Base-by-base conservation (phyloP, 2,888 invertebrate genomes). In the Lasioglossum figueresi region DNA sequence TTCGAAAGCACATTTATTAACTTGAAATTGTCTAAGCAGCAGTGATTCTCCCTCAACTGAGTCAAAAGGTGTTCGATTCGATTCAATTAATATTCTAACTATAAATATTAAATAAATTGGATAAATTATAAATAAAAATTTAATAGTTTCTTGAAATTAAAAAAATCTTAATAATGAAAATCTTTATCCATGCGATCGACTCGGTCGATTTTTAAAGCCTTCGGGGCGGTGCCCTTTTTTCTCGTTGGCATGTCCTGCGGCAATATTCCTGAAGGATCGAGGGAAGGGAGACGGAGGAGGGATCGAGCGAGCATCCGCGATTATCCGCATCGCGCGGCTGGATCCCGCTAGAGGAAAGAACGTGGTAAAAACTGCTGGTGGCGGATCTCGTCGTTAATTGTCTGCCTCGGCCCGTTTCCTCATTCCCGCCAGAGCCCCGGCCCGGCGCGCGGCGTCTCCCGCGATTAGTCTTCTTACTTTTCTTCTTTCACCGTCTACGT, bases 361-460 rank as follows among this genome's bases (percentile, higher is more conserved):
- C 82, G 66, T 31, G 66, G 73, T 73, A 82, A 82, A 68, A 70
- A 79, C 68, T 79, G 31, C 72, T 70, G 59, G 48, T 79, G 70
- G 68, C 74, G 80, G 76, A 85, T 82, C 88, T 75, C 80, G 59
- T 81, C 78, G 88, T 88, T 88, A 88, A 88, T 88, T 88, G 56
- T n/a, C 56, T n/a, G 56, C 56, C 56, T 4, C 56, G n/a, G n/a
- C n/a, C 56, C 56, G 56, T 52, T 52, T 52, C 52, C 52, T 52
- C 72, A 52, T 76, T 81, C 81, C 37, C 82, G 27, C 40, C 8
- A 43, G 12, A 23, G 56, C 56, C n/a, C n/a, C 12, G 56, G 12
- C 27, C n/a, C 63, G 73, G 3, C 19, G 12, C n/a, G 34, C 63
- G 73, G 5, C 37, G 63, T 31, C 43, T 63, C 77, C 31, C 52